These are phyloP conservation scores for Coecobrya sp. DNA, from an alignment of 2,888 invertebrate genomes.

Conservation along the genomic window DNA sequence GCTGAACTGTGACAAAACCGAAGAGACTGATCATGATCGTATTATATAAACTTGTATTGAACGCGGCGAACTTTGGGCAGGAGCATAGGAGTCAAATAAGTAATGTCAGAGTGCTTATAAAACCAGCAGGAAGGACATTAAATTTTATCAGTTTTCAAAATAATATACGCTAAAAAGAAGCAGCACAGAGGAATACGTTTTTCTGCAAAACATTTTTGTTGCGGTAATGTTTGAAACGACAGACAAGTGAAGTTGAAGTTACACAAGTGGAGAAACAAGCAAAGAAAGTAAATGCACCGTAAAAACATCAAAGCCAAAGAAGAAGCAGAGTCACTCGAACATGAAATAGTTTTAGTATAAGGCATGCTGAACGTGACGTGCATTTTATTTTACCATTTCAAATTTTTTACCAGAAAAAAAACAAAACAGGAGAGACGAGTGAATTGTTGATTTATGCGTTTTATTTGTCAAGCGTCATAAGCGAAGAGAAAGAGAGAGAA, in stretches of 20 bases:
- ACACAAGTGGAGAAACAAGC: neutral
- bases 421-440: neutral
- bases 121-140: neutral
- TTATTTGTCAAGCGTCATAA: too few species aligned
- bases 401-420: neutral
- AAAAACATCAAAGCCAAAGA: neutral
- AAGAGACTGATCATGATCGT: too few species aligned
- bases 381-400: neutral
- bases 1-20: too few species aligned
- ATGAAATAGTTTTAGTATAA: neutral
- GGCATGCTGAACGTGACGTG: conserved; percentile 12
- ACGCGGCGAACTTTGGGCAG: too few species aligned
- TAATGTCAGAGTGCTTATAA: too few species aligned
- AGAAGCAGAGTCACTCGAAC: neutral
- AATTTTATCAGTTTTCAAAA: neutral
- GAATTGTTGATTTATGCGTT: too few species aligned
- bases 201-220: too few species aligned
- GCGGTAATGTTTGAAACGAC: neutral
- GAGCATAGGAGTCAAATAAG: too few species aligned
- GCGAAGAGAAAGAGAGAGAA: too few species aligned
- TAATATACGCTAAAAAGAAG: too few species aligned
- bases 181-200: too few species aligned
- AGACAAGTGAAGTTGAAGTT: neutral
- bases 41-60: too few species aligned
- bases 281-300: neutral